These are phyloP conservation scores for Neuroterus valhalla DNA, from an alignment of 1,140 invertebrate genomes.

Conservation along the genomic window DNA sequence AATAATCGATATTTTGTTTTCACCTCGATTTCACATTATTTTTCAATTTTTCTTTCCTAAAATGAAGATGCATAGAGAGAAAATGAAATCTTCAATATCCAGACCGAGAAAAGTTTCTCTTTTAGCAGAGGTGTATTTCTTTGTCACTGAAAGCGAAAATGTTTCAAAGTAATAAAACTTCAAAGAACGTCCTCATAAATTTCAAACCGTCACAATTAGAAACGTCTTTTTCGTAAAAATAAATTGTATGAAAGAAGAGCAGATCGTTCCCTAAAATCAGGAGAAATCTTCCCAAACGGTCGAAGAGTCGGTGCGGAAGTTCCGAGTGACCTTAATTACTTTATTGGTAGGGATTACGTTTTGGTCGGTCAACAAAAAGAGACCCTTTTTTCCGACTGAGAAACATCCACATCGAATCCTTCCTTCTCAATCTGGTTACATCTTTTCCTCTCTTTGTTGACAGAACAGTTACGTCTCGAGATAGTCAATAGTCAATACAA, in stretches of 20 bases:
- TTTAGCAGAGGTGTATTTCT: too few relatives aligned
- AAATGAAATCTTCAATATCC: too few relatives aligned
- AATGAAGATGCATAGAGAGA: too few relatives aligned
- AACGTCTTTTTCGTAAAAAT: conserved; percentile 15
- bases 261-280: neutral
- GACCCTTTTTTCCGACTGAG: conserved; percentile 40
- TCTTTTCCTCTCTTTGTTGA: neutral
- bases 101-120: too few relatives aligned
- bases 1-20: too few relatives aligned
- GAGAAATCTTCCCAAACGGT: conserved; percentile 21
- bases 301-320: conserved; percentile 18
- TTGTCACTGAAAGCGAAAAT: too few relatives aligned
- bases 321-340: conserved; percentile 62
- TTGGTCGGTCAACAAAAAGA: conserved; percentile 52
- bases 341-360: conserved; percentile 60
- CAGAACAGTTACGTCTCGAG: neutral
- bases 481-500: conserved; percentile 6
- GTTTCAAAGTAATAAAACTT: neutral
- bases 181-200: conserved; percentile 10
- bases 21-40: too few relatives aligned
- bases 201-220: conserved; percentile 1
- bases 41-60: too few relatives aligned
- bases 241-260: neutral
- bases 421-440: conserved; percentile 30
- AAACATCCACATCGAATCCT: conserved; percentile 41